Percentiles rank a stretch among this genome's conserved stretches.
Evolutionary conservation across 2,797 vertebrate genomes (phyloP).

Genomic region (Hybognathus amarus): DNA sequence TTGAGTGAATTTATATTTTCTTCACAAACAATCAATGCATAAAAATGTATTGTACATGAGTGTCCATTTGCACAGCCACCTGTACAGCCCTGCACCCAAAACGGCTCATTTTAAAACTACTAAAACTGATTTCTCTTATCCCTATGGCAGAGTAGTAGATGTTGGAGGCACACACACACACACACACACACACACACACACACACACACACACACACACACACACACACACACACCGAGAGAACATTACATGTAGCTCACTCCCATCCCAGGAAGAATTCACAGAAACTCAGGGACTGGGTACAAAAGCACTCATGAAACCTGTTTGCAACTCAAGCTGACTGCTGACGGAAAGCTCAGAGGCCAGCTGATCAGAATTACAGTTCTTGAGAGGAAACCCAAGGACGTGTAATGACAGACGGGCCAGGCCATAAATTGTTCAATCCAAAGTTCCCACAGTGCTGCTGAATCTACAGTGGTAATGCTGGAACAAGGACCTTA

Average conservation of each 20-base stretch:
- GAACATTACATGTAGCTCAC: constrained; percentile 31
- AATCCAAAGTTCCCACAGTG: constrained; percentile 21
- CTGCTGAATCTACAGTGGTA: neutral
- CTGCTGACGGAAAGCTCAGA: constrained; percentile 22
- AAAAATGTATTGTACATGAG: no score
- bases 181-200: no score
- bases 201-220: no score
- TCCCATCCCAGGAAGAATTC: neutral
- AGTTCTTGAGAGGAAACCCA: constrained; percentile 32
- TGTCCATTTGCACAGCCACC: neutral
- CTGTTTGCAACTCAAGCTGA: neutral
- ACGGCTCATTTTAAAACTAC: neutral
- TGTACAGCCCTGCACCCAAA: constrained; percentile 16
- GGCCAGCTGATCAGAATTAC: constrained; percentile 29
- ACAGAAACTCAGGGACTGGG: neutral
- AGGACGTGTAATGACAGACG: constrained; percentile 33
- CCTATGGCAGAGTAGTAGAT: constrained; percentile 27
- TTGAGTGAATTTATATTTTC: no score
- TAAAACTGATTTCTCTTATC: constrained; percentile 35
- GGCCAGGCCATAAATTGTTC: neutral
- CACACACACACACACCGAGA: no score
- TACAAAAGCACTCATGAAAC: constrained; percentile 18
- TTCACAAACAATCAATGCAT: neutral
- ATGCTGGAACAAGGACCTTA: neutral
- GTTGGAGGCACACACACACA: constrained; percentile 3